Base-by-base conservation (phyloP, 2,113 vertebrate species). In the Burhinus bistriatus region DNA sequence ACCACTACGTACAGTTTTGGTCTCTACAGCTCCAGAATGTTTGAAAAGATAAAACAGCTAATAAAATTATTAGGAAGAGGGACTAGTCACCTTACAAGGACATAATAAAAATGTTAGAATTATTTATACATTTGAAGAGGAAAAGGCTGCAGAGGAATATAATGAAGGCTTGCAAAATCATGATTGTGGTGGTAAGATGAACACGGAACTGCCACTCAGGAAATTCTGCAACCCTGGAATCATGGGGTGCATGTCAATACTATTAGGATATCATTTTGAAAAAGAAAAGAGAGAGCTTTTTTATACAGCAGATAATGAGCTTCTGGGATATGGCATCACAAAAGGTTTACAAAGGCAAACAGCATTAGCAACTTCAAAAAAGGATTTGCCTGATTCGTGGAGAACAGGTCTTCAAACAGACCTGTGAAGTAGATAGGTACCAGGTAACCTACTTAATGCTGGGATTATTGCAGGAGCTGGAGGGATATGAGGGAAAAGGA, bases 1-100 rank as follows among this genome's bases (percentile, higher is more conserved):
- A 23, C 3, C 5, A 11, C 19, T 36, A 15, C 9, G 18, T 14
- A 70, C 1, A 0, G 6, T 20, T 55, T 25, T 49, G 21, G n/a
- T 75, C 16, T 78, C 32, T 78, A 16, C 36, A 77, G 38, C 1
- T 38, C 29, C 49, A 59, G 44, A 83, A 72, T 45, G 16, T 2
- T 21, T 40, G 12, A 47, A 91, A 73, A 59, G 6, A 59, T 38
- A 11, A 11, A 64, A 71, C 30, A 90, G 9, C 27, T 52, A 36
- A 47, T 34, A 87, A 62, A 82, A 40, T 69, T 52, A 16, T 62
- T 82, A 65, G 25, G 29, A 57, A 58, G 27, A 45, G 11, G 16
- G 9, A 49, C 11, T 51, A 51, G 27, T 45, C 77, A 2, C 8
- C 38, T 47, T 59, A n/a, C 9, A 52, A 58, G 5, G 34, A 45